Percentiles rank a stretch among this genome's conserved stretches.
Conservation (phyloP, 2,797 vertebrate genomes). For the Alauda arvensis region DNA sequence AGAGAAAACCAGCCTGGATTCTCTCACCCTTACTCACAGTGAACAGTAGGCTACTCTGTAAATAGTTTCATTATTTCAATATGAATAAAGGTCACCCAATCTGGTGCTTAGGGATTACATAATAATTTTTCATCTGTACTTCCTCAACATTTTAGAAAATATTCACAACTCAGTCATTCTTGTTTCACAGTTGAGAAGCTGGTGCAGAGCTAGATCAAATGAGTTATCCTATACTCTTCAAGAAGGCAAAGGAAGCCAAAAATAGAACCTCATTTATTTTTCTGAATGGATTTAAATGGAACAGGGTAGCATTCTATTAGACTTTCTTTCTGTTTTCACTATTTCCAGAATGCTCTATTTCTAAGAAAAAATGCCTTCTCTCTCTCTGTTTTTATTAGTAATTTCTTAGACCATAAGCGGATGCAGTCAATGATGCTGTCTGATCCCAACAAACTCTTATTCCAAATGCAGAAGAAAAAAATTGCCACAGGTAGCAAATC, state of each 20-base stretch:
- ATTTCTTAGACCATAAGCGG: neutral
- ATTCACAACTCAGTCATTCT: neutral
- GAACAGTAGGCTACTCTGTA: neutral
- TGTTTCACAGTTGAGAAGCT: neutral
- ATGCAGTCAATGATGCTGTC: neutral
- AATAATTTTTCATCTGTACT: neutral
- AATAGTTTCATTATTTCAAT: conserved; percentile 21
- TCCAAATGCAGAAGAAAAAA: neutral
- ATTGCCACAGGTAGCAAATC: neutral
- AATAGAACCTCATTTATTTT: neutral
- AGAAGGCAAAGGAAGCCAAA: neutral
- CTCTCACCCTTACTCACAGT: neutral
- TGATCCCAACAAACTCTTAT: neutral
- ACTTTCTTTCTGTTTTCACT: neutral
- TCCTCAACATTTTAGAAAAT: neutral
- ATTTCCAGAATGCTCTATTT: neutral
- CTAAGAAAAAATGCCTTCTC: neutral
- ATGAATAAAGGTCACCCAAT: conserved; percentile 1
- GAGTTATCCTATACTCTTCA: neutral
- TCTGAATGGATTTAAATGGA: neutral
- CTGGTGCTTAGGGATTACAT: neutral
- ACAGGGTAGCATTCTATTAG: neutral
- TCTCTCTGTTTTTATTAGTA: neutral
- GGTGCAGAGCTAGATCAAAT: neutral
- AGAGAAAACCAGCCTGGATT: conserved; percentile 7